A percentile compares a stretch with the other conserved stretches of the same genome.
These are phyloP conservation scores for Anoncus sp. DNA, from an alignment of 2,888 invertebrate genomes.

Conservation along the genomic window DNA sequence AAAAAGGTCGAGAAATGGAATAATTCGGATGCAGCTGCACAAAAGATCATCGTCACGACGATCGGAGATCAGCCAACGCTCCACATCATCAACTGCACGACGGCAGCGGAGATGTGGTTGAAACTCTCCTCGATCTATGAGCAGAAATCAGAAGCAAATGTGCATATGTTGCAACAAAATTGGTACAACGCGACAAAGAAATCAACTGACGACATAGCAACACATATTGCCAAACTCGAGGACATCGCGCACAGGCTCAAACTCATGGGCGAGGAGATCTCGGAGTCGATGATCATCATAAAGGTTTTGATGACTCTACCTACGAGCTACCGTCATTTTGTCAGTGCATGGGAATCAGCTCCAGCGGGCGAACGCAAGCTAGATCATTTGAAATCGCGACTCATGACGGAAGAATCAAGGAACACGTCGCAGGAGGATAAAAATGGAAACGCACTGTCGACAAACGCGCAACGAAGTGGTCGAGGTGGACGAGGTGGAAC, in stretches of 20 bases:
- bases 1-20: too few species aligned
- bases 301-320: constrained; percentile 67
- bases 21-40: too few species aligned
- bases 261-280: constrained; percentile 59
- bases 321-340: constrained; percentile 59
- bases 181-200: constrained; percentile 65
- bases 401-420: constrained; percentile 52
- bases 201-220: constrained; percentile 58
- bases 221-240: constrained; percentile 65
- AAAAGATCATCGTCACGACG: too few species aligned
- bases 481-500: background rate
- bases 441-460: constrained; percentile 30
- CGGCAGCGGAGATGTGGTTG: too few species aligned
- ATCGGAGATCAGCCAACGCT: too few species aligned
- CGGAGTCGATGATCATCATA: constrained; percentile 65
- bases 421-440: background rate
- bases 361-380: constrained; percentile 48
- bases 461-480: constrained; percentile 3
- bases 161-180: constrained; percentile 58
- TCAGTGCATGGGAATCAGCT: constrained; percentile 65
- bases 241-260: constrained; percentile 63
- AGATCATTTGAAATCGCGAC: constrained; percentile 50
- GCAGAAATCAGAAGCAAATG: too few species aligned
- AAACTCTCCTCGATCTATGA: too few species aligned
- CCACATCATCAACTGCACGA: too few species aligned